Conservation (phyloP, 2,797 vertebrate species). For the Dipus sagitta region DNA sequence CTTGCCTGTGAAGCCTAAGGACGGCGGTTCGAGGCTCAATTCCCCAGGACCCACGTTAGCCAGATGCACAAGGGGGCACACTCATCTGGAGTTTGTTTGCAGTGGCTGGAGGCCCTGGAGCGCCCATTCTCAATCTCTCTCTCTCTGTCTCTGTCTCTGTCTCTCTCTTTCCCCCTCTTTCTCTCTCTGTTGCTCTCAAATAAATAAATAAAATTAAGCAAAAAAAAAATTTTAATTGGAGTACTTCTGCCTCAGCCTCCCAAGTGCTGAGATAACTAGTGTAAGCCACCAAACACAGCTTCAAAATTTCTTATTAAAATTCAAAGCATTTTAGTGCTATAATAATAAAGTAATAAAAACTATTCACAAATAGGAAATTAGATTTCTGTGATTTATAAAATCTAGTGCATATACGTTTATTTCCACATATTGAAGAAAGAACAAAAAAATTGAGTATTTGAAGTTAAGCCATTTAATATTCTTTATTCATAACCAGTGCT, state of each 20-base stretch:
- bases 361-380: neutral
- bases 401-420: neutral
- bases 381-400: slow-evolving; percentile 32
- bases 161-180: too few species aligned
- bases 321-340: slow-evolving; percentile 22
- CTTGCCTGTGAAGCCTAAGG: too few species aligned
- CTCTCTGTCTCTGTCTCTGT: too few species aligned
- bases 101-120: too few species aligned
- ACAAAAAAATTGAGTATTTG: neutral
- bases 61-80: too few species aligned
- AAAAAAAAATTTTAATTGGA: neutral
- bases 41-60: too few species aligned
- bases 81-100: too few species aligned
- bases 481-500: neutral
- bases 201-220: too few species aligned
- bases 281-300: neutral
- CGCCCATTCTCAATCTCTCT: too few species aligned
- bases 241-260: neutral
- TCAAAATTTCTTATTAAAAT: neutral
- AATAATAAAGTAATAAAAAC: neutral
- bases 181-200: too few species aligned
- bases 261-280: neutral
- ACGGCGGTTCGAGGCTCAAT: too few species aligned
- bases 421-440: slow-evolving; percentile 17
- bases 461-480: neutral